phyloP scores from a whole-genome alignment of 2,113 vertebrate genomes.

The Pelobates fuscus region DNA sequence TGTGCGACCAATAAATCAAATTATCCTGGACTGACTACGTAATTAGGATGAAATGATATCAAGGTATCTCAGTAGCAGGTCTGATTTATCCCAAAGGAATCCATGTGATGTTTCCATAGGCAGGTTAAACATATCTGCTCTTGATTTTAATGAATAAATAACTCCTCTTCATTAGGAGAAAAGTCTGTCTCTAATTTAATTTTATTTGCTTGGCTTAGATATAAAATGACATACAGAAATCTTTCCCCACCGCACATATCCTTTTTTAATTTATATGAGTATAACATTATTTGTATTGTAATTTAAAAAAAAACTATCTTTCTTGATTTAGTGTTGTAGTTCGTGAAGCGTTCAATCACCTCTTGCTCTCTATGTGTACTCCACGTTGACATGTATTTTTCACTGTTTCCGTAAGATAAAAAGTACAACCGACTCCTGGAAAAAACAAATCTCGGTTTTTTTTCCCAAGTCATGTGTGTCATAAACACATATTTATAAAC shows the following conservation, averaged over 20 bases:
- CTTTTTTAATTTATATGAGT: background rate
- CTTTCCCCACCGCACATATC: background rate
- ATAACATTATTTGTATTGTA: no score
- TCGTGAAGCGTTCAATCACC: no score
- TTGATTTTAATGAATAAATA: slow-evolving; percentile 28
- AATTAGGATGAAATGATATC: slow-evolving; percentile 15
- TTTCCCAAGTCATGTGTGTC: no score
- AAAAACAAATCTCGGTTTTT: no score
- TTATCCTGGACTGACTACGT: background rate
- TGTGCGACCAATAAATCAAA: slow-evolving; percentile 5
- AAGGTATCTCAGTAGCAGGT: slow-evolving; percentile 5
- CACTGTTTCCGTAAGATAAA: background rate
- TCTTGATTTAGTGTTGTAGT: no score
- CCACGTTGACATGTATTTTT: no score
- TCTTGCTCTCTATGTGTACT: no score
- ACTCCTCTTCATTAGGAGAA: slow-evolving; percentile 8
- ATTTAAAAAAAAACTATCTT: no score
- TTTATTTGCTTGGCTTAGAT: background rate
- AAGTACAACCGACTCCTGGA: no score
- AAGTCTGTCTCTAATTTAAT: slow-evolving; percentile 15
- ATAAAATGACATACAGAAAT: background rate
- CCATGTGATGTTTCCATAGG: background rate
- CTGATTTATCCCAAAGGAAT: slow-evolving; percentile 11
- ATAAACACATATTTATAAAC: no score
- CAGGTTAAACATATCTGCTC: slow-evolving; percentile 5